Base-by-base conservation (phyloP, 2,888 invertebrate genomes). In the Rhodophaea formosa region DNA sequence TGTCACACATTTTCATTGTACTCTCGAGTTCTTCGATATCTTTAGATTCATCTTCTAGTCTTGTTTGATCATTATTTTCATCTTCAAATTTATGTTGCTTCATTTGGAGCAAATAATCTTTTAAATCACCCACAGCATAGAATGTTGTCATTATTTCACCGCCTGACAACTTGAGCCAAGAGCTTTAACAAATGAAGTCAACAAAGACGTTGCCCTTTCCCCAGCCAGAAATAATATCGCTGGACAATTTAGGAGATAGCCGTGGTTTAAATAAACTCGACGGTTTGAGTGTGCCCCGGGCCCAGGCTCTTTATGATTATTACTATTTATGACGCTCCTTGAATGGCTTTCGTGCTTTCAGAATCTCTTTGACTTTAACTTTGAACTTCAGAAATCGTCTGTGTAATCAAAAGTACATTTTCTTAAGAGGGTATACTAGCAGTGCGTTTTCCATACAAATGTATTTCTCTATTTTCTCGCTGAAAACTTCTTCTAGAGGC, bases 161-260 rank as follows among this genome's bases (percentile, higher is more conserved):
- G 35, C 16, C 16, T 12, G 51, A 35, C 51, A 35, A 51, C 17
- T 51, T 39, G 35, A 51, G 51, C 32, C 32, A 51, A 16, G 15
- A 35, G 32, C 35, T 12, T 35, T 17, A 51, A 12, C 14, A 51
- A 51, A 51, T 39, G 15, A 16, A 16, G 32, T 29, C 30, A 39
- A 46, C 52, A 51, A 63, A 71, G 70, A 62, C 70, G 65, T 66
- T 70, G 69, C 69, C 68, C 59, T 63, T 63, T 64, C 53, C 14
- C 12, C 29, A 57, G 62, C 65, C 71, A 65, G 64, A 72, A 70
- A 75, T 72, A 73, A 68, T 65, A 68, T 67, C 62, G 57, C 59
- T 58, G 65, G 69, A 69, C 69, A 68, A 74, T 75, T 74, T 74
- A 69, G 61, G 65, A 70, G 72, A 77, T 74, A 63, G 72, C 62